Evolutionary conservation across 2,888 invertebrate genomes (phyloP), one percentile per base, ranked within the genome.

Genomic region (Eristalis arbustorum): DNA sequence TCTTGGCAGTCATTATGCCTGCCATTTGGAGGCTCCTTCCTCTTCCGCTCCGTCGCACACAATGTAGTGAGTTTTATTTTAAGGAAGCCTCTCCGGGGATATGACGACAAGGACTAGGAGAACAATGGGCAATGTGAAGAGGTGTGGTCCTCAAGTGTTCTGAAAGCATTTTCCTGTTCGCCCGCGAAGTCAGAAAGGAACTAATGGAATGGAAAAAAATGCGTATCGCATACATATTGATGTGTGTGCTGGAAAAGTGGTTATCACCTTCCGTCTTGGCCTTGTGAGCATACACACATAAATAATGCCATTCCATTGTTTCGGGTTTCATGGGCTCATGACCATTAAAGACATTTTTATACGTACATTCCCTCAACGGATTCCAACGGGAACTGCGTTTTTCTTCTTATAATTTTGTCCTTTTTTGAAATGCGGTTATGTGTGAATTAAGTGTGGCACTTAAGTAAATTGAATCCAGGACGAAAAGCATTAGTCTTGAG

Each of bases 111-210:
- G 22, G 31, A 1, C 59, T 67, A 42, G 23, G 23, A 25, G 59
- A 42, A 81, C 64, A 69, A 75, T 69, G n/a, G 57, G 59, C 63
- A n/a, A 61, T 42, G 37, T 61, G 11, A 4, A n/a, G 28, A 42
- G 59, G 22, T 40, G 40, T 22, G 42, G 63, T 57, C 28, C 62
- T 62, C 37, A 73, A 73, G 49, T 28, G 62, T 74, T 42, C 40
- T 81, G 73, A 85, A 85, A 85, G 85, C 85, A 74, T 85, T 81
- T 73, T 78, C 69, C 74, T 82, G 81, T 81, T 74, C 23, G 11
- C 18, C 49, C 49, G 49, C 18, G 18, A 37, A 37, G 13, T 13
- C 37, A 56, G 18, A n/a, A 56, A 56, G 14, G 18, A 49, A 18
- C 73, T 69, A 85, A 81, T 85, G 76, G 73, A 81, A 78, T 81